These are phyloP conservation scores for Mya arenaria DNA, from an alignment of 1,140 invertebrate genomes.

Conservation along the genomic window DNA sequence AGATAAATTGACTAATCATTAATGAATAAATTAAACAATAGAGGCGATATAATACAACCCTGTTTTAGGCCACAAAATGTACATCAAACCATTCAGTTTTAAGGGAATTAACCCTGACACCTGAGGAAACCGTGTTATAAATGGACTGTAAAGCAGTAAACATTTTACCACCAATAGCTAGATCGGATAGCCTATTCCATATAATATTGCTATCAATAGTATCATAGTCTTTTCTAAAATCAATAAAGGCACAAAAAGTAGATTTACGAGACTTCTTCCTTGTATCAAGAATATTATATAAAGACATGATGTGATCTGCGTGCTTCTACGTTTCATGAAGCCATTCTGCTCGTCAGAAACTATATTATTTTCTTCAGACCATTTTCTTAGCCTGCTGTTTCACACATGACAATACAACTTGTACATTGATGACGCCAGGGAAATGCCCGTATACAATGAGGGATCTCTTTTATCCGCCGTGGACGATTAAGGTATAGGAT, in stretches of 20 bases:
- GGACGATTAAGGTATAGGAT: conserved; percentile 10
- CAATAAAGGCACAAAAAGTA: neutral
- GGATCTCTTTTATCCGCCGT: neutral
- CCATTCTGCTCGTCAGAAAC: neutral
- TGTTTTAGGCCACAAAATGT: neutral
- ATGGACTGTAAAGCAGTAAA: neutral
- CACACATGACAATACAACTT: conserved; percentile 25
- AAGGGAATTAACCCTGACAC: neutral
- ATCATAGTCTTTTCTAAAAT: conserved; percentile 14
- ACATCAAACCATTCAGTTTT: conserved; percentile 21
- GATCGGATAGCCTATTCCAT: neutral
- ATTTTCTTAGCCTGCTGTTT: conserved; percentile 3
- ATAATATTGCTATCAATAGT: neutral
- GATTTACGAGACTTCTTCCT: neutral
- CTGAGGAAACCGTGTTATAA: conserved; percentile 4
- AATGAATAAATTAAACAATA: conserved; percentile 15
- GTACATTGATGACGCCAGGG: conserved; percentile 6
- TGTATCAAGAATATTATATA: neutral
- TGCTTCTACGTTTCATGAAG: conserved; percentile 8
- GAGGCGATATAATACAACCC: conserved; percentile 16
- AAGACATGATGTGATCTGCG: conserved; percentile 2
- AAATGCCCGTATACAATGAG: conserved; percentile 9
- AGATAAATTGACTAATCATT: conserved; percentile 13
- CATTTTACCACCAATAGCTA: conserved; percentile 11
- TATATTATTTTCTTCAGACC: conserved; percentile 20